Evolutionary conservation across 2,888 invertebrate genomes (phyloP), one percentile per base, ranked within the genome.

Genomic region (Drosophila cognata): DNA sequence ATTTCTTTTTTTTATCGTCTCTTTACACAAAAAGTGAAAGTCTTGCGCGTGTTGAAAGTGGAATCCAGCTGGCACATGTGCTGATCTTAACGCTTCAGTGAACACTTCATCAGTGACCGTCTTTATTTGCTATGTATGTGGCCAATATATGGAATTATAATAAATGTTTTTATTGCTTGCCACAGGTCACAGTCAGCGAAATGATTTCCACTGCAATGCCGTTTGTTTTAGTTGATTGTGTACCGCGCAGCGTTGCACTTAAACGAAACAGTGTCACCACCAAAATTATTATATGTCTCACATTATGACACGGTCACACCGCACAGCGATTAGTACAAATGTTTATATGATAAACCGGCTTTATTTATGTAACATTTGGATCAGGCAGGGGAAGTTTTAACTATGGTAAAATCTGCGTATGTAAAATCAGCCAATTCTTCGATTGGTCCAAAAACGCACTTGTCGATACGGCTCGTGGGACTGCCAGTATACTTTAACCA

Each of bases 381-480:
- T 57, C n/a, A 28, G 25, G 1, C 11, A 53, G 66, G 25, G 41
- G 65, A 71, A 84, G 38, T 77, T 78, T 79, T 81, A 71, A 88
- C 90, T 58, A 95, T 94, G 29, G 91, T 87, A 82, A 96, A 96
- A 64, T 93, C 91, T 0, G 93, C 77, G 76, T 94, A 94, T 0
- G 94, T 93, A 65, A 92, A 95, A 4, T 94, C 91, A 0, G 91
- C 56, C n/a, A 96, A 94, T 71, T 94, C 94, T 74, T 94, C 94
- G 71, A 95, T 94, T 86, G 96, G 95, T 25, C 94, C 94, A 92
- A 97, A 97, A 74, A 95, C 95, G 0, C 95, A 95, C 91, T 95
- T 96, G 11, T 96, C 96, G 79, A 97, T 97, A 77, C 94, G 94
- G 53, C 96, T 96, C 77, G 94, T 94, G 0, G 97, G 97, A 91